Percentiles rank a stretch among this genome's conserved stretches.
These are phyloP conservation scores for Drosophila hawaiiensis DNA, from an alignment of 2,888 invertebrate species.

Conservation along the genomic window DNA sequence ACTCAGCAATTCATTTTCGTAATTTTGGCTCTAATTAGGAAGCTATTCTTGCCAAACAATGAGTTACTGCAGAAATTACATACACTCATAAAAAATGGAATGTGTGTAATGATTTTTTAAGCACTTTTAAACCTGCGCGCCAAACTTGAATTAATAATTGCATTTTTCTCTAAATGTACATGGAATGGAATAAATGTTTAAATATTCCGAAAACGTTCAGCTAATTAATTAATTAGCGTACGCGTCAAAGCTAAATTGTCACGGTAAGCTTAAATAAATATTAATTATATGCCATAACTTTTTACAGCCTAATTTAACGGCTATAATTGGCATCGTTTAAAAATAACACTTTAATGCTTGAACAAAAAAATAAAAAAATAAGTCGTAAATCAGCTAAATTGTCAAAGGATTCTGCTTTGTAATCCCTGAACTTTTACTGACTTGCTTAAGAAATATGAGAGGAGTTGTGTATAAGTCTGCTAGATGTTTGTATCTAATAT, in stretches of 20 bases:
- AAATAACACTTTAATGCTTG: background rate
- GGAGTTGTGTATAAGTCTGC: constrained; percentile 11
- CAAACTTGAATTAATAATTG: background rate
- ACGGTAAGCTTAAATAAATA: background rate
- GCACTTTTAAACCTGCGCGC: background rate
- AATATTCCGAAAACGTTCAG: background rate
- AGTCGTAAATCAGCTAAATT: constrained; percentile 9
- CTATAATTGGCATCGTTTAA: background rate
- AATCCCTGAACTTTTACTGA: constrained; percentile 9
- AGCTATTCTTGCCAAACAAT: background rate
- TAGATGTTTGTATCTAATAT: constrained; percentile 47
- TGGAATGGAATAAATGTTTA: background rate
- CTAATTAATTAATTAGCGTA: background rate
- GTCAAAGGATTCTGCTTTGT: constrained; percentile 10
- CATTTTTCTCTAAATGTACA: background rate
- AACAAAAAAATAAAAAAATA: background rate
- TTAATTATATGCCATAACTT: background rate
- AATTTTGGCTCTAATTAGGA: constrained; percentile 1
- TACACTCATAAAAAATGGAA: background rate
- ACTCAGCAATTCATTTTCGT: constrained; percentile 17
- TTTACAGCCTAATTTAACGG: background rate
- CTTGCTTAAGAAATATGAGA: constrained; percentile 4
- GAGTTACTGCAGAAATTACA: background rate
- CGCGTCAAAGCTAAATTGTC: background rate
- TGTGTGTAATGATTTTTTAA: background rate